Percentiles rank a stretch among this genome's conserved stretches.
These are phyloP conservation scores for Drosophila neocordata DNA, from an alignment of 1,140 invertebrate species.

Conservation along the genomic window DNA sequence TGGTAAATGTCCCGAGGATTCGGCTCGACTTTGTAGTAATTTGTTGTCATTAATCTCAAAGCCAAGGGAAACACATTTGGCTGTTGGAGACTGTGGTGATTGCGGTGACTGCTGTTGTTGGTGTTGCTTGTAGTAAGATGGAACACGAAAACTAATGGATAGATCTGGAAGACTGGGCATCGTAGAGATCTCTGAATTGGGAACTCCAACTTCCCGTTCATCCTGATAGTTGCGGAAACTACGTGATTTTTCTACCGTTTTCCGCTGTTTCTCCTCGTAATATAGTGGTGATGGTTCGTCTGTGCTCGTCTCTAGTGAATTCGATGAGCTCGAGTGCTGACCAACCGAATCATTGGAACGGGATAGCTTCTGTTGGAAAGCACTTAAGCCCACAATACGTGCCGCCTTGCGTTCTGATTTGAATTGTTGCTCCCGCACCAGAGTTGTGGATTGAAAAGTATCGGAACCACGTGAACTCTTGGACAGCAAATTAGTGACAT, in stretches of 20 bases:
- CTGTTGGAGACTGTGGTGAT: constrained; percentile 50
- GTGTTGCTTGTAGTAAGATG: constrained; percentile 62
- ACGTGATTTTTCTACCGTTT: constrained; percentile 86
- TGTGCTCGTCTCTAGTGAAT: constrained; percentile 69
- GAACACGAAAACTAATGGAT: constrained; percentile 70
- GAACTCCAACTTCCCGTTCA: constrained; percentile 51
- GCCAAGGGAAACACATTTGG: constrained; percentile 61
- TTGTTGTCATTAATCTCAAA: constrained; percentile 80
- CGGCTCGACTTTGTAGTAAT: constrained; percentile 54
- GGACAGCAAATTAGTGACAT: constrained; percentile 62
- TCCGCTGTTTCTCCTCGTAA: constrained; percentile 81
- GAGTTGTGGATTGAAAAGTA: constrained; percentile 72
- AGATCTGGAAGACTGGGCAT: constrained; percentile 82
- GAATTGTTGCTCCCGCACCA: constrained; percentile 65
- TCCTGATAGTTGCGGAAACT: constrained; percentile 86
- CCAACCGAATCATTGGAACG: constrained; percentile 78
- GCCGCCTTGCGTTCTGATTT: constrained; percentile 63
- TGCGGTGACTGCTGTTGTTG: constrained; percentile 26
- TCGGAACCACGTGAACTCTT: constrained; percentile 64
- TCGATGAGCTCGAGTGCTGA: constrained; percentile 70
- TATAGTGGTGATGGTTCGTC: constrained; percentile 59
- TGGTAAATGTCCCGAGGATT: constrained; percentile 57
- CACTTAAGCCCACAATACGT: constrained; percentile 84
- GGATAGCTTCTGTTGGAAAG: constrained; percentile 84
- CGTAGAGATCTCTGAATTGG: constrained; percentile 3